Evolutionary conservation across 2,888 invertebrate genomes (phyloP), one percentile per base, ranked within the genome.

Genomic region (Erebia ligea): DNA sequence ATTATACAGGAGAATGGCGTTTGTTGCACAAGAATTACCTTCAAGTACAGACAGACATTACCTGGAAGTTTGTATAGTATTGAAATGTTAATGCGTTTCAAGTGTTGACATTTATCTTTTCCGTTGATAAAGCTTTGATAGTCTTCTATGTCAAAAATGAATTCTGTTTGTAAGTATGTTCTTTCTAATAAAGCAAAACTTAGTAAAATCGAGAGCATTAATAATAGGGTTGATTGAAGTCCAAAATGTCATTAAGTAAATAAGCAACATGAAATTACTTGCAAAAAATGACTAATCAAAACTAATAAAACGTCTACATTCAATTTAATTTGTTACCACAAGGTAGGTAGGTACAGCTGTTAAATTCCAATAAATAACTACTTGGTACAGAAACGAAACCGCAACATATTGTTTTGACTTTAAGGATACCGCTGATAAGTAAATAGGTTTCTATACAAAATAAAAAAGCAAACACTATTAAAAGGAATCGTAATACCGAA

Each of bases 1-100:
- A 90, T 92, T 90, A 91, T 86, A 84, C 79, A 77, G 78, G 86
- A 86, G 86, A 86, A 84, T 82, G 85, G 84, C 82, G 82, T 86
- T 83, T 82, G 86, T 91, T 91, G 88, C 90, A 82, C 83, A 89
- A 91, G 88, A 87, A 90, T 89, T 87, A 84, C 88, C 83, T 82
- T 82, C 82, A 84, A 78, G 76, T 85, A 82, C 81, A 45, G 62
- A 85, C 82, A 82, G 81, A 78, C 78, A 73, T 74, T 79, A 78
- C 78, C 79, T 76, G 77, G 75, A 77, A 73, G 70, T 80, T 76
- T 70, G 75, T 70, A 73, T 76, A 65, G 72, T 76, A 75, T 76
- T 76, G 71, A 75, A 73, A 73, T 75, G 71, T 74, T 69, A 72
- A 74, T 73, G 65, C 64, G 54, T 71, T 50, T 70, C 61, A 21